Percentiles rank a stretch among this genome's conserved stretches.
phyloP scores from a whole-genome alignment of 1,140 invertebrate genomes.

The Drosophila virilis region DNA sequence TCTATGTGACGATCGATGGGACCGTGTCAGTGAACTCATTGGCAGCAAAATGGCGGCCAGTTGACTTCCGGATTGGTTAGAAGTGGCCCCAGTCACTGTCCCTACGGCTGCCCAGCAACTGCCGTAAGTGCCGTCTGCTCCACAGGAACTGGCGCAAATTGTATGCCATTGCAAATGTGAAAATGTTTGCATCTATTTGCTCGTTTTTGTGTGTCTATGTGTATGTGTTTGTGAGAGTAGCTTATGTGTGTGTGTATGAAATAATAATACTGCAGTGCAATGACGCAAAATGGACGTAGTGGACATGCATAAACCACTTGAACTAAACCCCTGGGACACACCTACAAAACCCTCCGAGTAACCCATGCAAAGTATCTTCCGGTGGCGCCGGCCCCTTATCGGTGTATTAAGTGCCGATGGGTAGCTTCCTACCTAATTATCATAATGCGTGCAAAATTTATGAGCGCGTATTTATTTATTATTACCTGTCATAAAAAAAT shows the following conservation, averaged over 20 bases:
- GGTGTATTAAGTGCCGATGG: constrained; percentile 8
- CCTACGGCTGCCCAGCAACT: neutral
- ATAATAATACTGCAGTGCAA: constrained; percentile 50
- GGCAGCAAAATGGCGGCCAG: constrained; percentile 26
- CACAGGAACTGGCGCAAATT: constrained; percentile 32
- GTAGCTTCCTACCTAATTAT: constrained; percentile 20
- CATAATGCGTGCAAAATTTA: constrained; percentile 40
- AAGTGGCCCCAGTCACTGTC: neutral
- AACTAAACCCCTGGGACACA: neutral
- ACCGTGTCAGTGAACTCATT: constrained; percentile 41
- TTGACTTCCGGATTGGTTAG: constrained; percentile 33
- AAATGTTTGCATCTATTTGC: constrained; percentile 2
- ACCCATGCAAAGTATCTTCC: constrained; percentile 10
- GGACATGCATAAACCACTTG: constrained; percentile 25
- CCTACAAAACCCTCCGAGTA: neutral
- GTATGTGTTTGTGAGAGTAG: constrained; percentile 1
- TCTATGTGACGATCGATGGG: constrained; percentile 32
- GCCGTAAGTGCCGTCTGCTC: constrained; percentile 17
- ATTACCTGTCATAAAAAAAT: constrained; percentile 23
- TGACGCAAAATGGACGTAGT: constrained; percentile 40
- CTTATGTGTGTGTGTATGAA: constrained; percentile 26
- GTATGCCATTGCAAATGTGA: constrained; percentile 22
- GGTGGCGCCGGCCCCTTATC: constrained; percentile 13
- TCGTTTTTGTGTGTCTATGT: neutral
- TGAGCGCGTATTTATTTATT: constrained; percentile 25